Percentiles rank a stretch among this genome's conserved stretches.
phyloP scores from a whole-genome alignment of 2,113 vertebrate genomes.

The Saguinus midas region DNA sequence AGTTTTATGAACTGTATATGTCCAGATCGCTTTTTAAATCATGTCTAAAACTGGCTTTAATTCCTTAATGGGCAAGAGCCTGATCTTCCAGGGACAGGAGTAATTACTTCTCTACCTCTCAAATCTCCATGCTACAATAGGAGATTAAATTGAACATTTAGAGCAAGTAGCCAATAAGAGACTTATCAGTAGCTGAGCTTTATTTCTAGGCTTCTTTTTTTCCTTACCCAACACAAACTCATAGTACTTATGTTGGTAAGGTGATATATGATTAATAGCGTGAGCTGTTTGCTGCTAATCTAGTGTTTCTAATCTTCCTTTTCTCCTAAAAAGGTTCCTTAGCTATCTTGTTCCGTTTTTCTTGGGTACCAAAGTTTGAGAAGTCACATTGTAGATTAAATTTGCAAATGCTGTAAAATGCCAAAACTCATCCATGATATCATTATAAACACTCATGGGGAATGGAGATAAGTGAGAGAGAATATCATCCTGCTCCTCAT shows the following conservation, averaged over 20 bases:
- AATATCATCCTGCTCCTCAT: neutral
- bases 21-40: slow-evolving; percentile 68
- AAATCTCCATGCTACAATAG: neutral
- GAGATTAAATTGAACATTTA: slow-evolving; percentile 50
- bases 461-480: neutral
- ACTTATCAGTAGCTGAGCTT: slow-evolving; percentile 7
- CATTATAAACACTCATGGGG: neutral
- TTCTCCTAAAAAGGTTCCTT: slow-evolving; percentile 38
- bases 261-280: slow-evolving; percentile 52
- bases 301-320: slow-evolving; percentile 62
- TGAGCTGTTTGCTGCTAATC: slow-evolving; percentile 44
- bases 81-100: slow-evolving; percentile 39
- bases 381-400: slow-evolving; percentile 48
- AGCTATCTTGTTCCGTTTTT: slow-evolving; percentile 29
- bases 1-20: slow-evolving; percentile 59
- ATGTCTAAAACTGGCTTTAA: slow-evolving; percentile 38
- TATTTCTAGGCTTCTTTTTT: neutral
- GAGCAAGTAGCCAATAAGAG: slow-evolving; percentile 35
- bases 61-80: slow-evolving; percentile 56
- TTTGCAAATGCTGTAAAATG: slow-evolving; percentile 61
- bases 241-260: neutral
- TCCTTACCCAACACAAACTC: neutral
- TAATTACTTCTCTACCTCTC: slow-evolving; percentile 63
- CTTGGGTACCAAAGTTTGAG: slow-evolving; percentile 28
- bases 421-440: neutral